These are phyloP conservation scores for Oryzias melastigma DNA, from an alignment of 2,113 vertebrate species.

Conservation along the genomic window DNA sequence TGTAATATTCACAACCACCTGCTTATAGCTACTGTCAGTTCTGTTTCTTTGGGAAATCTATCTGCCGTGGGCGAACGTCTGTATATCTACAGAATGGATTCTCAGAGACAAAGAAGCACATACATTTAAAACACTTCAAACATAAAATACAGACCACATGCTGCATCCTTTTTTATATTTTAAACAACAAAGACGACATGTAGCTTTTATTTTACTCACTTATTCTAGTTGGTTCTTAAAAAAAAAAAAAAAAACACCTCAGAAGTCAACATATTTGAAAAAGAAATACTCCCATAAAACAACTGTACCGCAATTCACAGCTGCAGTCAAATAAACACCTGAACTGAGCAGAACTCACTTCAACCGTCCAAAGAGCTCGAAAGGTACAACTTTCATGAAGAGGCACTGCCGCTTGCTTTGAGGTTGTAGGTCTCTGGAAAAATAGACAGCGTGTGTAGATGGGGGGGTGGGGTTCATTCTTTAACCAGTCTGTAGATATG, in stretches of 20 bases:
- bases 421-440: slow-evolving; percentile 87
- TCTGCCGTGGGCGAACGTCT: slow-evolving; percentile 51
- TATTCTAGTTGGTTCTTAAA: slow-evolving; percentile 44
- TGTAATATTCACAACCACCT: slow-evolving; percentile 31
- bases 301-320: slow-evolving; percentile 97
- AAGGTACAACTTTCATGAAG: slow-evolving; percentile 82
- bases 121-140: slow-evolving; percentile 63
- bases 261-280: slow-evolving; percentile 62
- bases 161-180: slow-evolving; percentile 49
- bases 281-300: slow-evolving; percentile 76
- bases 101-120: slow-evolving; percentile 57
- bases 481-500: slow-evolving; percentile 99
- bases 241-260: slow-evolving; percentile 51
- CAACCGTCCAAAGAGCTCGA: slow-evolving; percentile 85
- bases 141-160: slow-evolving; percentile 56
- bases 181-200: slow-evolving; percentile 55
- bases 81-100: slow-evolving; percentile 53
- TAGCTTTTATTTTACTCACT: slow-evolving; percentile 62
- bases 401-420: slow-evolving; percentile 93
- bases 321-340: slow-evolving; percentile 88
- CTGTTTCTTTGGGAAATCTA: slow-evolving; percentile 73
- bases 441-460: neutral
- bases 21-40: slow-evolving; percentile 29
- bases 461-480: slow-evolving; percentile 80
- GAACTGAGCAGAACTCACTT: slow-evolving; percentile 74